Base-by-base conservation (phyloP, 1,140 invertebrate genomes). In the Thaumetopoea pityocampa region DNA sequence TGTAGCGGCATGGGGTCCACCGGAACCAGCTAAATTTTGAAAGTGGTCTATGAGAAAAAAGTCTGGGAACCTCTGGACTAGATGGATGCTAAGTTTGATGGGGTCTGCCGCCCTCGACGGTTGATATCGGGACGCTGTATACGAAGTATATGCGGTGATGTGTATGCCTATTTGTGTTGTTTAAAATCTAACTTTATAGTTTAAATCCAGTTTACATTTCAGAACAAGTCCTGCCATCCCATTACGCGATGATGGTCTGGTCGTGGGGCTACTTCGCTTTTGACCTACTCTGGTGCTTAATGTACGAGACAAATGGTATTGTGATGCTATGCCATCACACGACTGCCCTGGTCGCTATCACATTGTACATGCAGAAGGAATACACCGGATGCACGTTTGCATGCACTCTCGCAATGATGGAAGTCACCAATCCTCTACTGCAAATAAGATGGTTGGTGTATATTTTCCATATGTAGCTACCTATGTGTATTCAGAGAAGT, bases 351-450 rank as follows among this genome's bases (percentile, higher is more conserved):
- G 37, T 70, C 11, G 82, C 82, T 4, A 70, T 90, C 30, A 71
- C 61, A 6, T 59, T 80, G 1, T 86, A 88, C 28, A 70, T 88
- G 47, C 57, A 65, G 3, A 87, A 85, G 41, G 60, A 70, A 0
- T 59, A 67, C 38, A 78, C 82, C 2, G 88, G 87, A 0, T 86
- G 82, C 46, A 86, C 86, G 17, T 86, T 87, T 4, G 70, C 78
- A 3, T 88, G 86, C 47, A 79, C 82, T 3, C 48, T 89, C 5
- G 85, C 85, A 1, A 59, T 84, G 20, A 62, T 89, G 68, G 88
- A 90, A 76, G 49, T 88, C 11, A 89, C 88, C 1, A 89, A 90
- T 66, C 88, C 88, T 14, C 63, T 88, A n/a, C 67, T 89, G 18
- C 88, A 89, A 73, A 58, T 61, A 1, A 65, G 88, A 61, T 89